A percentile compares a stretch with the other conserved stretches of the same genome.
Conservation (phyloP, 2,888 invertebrate species). For the Margaritifera margaritifera region DNA sequence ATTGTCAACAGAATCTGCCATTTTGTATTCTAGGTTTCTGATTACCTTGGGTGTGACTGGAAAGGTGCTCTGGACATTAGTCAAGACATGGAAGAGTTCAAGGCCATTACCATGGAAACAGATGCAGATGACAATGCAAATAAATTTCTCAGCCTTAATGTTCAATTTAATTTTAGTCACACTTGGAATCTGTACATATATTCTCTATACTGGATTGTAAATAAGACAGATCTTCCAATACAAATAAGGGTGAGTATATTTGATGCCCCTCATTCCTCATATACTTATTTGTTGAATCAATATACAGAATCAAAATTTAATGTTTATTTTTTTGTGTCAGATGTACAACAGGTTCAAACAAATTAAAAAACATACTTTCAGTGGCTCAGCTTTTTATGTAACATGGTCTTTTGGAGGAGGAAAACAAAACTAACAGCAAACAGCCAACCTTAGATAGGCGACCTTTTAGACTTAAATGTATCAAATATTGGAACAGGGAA, state of each 20-base stretch:
- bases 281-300: no score
- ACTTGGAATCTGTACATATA: conserved; percentile 79
- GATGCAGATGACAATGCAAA: conserved; percentile 80
- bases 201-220: conserved; percentile 72
- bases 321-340: no score
- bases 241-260: conserved; percentile 80
- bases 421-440: no score
- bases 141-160: conserved; percentile 81
- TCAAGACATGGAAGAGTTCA: conserved; percentile 78
- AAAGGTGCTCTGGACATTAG: conserved; percentile 81
- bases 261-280: neutral
- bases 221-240: conserved; percentile 69
- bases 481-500: no score
- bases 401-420: no score
- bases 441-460: no score
- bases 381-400: no score
- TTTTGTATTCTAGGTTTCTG: conserved; percentile 74
- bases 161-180: conserved; percentile 78
- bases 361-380: no score
- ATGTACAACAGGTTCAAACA: no score
- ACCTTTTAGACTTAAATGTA: no score
- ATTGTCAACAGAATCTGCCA: neutral
- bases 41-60: conserved; percentile 83
- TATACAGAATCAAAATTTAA: no score
- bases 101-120: conserved; percentile 79